These are phyloP conservation scores for Clarias macrocephalus DNA, from an alignment of 2,113 vertebrate species.

Conservation along the genomic window DNA sequence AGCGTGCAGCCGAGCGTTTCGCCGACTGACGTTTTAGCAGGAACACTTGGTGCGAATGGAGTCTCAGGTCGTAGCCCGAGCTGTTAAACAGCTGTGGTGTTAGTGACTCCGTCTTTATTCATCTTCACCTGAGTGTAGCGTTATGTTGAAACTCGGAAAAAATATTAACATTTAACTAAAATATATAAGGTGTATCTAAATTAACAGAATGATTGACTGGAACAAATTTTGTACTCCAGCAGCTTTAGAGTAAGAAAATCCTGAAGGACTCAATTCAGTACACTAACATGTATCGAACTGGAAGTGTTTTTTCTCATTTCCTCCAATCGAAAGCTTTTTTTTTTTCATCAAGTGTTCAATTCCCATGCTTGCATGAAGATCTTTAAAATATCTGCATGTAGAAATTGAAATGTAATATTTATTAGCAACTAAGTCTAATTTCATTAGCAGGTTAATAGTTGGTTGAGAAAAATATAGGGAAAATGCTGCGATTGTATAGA, in stretches of 20 bases:
- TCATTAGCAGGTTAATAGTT: not conserved
- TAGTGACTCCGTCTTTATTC: not conserved
- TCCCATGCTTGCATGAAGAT: not conserved
- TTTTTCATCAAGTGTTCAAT: not conserved
- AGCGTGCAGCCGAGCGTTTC: not conserved
- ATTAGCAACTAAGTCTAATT: not conserved
- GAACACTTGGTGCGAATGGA: not conserved
- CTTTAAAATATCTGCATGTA: not conserved
- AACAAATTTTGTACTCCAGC: not conserved
- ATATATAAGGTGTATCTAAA: not conserved
- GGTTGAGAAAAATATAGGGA: not conserved
- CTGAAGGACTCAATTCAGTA: not conserved
- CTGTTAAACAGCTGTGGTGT: constrained; percentile 10
- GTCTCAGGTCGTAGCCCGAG: not conserved
- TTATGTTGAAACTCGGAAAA: not conserved
- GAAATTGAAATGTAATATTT: not conserved
- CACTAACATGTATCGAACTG: not conserved
- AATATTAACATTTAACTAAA: too few species aligned
- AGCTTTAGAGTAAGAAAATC: not conserved
- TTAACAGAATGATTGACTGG: not conserved
- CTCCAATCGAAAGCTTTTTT: too few species aligned
- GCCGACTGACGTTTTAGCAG: not conserved
- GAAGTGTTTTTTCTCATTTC: too few species aligned
- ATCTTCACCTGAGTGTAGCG: not conserved
- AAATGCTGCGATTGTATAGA: not conserved